Evolutionary conservation across 2,797 vertebrate genomes (phyloP).

Genomic region (Dipus sagitta): DNA sequence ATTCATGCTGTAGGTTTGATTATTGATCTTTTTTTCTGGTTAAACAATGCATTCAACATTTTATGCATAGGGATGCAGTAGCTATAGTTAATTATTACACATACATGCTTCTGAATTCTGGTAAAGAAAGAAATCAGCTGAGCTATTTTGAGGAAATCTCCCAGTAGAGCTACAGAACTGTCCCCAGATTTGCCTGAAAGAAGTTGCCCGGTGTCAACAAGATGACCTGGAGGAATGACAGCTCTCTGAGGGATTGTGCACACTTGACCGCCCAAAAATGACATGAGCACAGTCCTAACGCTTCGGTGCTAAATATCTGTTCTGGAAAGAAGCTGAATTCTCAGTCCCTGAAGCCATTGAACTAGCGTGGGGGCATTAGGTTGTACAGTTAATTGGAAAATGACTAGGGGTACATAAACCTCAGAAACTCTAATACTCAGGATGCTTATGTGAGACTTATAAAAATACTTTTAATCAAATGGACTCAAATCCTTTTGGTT

Average conservation of each 20-base stretch:
- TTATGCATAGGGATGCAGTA: background rate
- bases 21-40: background rate
- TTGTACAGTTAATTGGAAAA: conserved; percentile 82
- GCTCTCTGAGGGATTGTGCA: background rate
- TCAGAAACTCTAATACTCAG: conserved; percentile 78
- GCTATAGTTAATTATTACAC: background rate
- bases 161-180: background rate
- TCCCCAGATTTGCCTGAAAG: background rate
- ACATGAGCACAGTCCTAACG: conserved; percentile 50
- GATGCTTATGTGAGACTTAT: conserved; percentile 75
- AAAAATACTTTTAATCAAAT: conserved; percentile 84
- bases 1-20: background rate
- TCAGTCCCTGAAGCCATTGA: conserved; percentile 73
- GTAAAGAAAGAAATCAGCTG: background rate
- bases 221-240: background rate
- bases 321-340: conserved; percentile 73
- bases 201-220: background rate
- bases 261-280: conserved; percentile 42
- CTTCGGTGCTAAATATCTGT: conserved; percentile 69
- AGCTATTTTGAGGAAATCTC: background rate
- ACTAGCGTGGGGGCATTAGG: conserved; percentile 73
- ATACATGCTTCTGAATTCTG: background rate
- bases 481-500: conserved; percentile 81
- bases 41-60: background rate
- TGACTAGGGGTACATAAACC: conserved; percentile 81